Evolutionary conservation across 2,797 vertebrate genomes (phyloP), one percentile per base, ranked within the genome.

Genomic region (Nyctalus aviator): DNA sequence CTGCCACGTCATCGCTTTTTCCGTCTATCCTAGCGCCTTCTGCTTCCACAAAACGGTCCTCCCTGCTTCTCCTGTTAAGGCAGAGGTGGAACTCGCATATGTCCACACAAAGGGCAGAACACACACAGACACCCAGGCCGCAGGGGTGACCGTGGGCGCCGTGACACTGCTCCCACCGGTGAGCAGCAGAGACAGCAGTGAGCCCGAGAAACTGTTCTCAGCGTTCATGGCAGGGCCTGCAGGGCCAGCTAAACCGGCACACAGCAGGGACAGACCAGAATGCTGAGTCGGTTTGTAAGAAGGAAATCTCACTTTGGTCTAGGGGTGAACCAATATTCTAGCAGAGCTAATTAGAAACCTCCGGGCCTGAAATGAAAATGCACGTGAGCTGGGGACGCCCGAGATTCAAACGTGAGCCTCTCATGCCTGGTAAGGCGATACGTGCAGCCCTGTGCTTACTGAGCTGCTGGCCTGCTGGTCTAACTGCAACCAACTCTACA

Each of bases 401-500:
- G 37, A 1, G 23, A 46, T 57, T 76, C 25, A 14, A 84, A 95
- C 2, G 5, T 0, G 0, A 9, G 27, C 46, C 32, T 82, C 46
- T 62, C 57, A 41, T 62, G 78, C 44, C 78, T 84, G n/a, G 18
- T 14, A 23, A 75, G 50, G 48, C 30, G 32, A 69, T 44, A n/a
- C 46, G 73, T 32, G 78, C 21, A 17, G 37, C 37, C 92, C 73
- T 92, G 88, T 32, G 84, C 88, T 90, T 27, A 93, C 48, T 68
- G 48, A 82, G 82, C 23, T 14, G 35, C 41, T 64, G 64, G 69
- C 64, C 86, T 94, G 90, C 84, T 73, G 72, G 91, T 30, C 94
- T 91, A 81, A 83, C 37, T 57, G 27, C 66, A 66, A 91, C 75
- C 84, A 84, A 69, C 44, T 59, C 88, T 44, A 90, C 30, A 75